Conservation (phyloP, 2,113 vertebrate genomes). For the Nyctereutes procyonoides region DNA sequence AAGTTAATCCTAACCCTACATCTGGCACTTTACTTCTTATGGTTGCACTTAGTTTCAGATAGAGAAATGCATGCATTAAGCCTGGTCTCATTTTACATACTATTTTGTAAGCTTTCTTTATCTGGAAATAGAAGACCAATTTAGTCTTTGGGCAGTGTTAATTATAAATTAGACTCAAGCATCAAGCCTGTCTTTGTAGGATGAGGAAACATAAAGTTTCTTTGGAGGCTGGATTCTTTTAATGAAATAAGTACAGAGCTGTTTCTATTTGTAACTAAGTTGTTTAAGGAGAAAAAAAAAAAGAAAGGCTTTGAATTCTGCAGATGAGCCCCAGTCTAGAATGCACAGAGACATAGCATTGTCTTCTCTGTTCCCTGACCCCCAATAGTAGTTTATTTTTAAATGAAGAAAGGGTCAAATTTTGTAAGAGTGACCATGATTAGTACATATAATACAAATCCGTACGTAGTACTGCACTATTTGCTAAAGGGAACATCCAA, state of each 20-base stretch:
- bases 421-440: conserved; percentile 79
- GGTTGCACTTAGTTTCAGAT: conserved; percentile 72
- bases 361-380: not conserved
- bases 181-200: conserved; percentile 5
- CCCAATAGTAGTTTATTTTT: not conserved
- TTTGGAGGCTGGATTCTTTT: conserved; percentile 61
- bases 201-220: conserved; percentile 66
- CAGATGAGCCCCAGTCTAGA: conserved; percentile 8
- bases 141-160: conserved; percentile 66
- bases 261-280: conserved; percentile 55
- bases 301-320: conserved; percentile 26
- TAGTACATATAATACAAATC: conserved; percentile 83
- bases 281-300: conserved; percentile 57
- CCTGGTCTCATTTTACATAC: conserved; percentile 65
- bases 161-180: conserved; percentile 41
- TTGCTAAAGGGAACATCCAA: conserved; percentile 83
- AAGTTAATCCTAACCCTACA: conserved; percentile 78
- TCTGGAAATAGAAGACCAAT: conserved; percentile 66
- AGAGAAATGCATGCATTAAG: conserved; percentile 40
- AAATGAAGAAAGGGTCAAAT: conserved; percentile 47
- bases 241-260: conserved; percentile 59
- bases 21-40: conserved; percentile 67
- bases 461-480: conserved; percentile 76
- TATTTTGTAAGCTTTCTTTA: conserved; percentile 74
- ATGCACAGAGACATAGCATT: not conserved